These are phyloP conservation scores for Pachypanchax playfairii DNA, from an alignment of 2,113 vertebrate genomes.

Conservation along the genomic window DNA sequence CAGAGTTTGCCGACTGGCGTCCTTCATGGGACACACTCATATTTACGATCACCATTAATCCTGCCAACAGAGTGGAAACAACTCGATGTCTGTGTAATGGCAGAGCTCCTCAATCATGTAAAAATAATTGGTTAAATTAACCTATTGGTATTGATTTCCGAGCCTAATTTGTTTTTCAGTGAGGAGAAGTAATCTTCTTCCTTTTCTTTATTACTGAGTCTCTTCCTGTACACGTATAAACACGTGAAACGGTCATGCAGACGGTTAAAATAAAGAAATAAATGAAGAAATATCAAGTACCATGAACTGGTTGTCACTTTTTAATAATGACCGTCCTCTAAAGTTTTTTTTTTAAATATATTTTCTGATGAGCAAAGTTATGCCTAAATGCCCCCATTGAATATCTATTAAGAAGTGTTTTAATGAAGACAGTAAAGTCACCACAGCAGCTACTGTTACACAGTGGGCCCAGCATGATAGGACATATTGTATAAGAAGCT, in stretches of 20 bases:
- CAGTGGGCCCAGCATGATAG: constrained; percentile 48
- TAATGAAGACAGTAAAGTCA: not conserved
- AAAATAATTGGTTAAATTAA: constrained; percentile 39
- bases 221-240: not conserved
- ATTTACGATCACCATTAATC: constrained; percentile 63
- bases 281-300: no score
- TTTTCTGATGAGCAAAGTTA: not conserved
- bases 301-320: not conserved
- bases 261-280: not conserved
- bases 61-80: constrained; percentile 48
- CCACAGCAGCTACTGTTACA: not conserved
- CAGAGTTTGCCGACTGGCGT: constrained; percentile 57
- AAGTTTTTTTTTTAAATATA: no score
- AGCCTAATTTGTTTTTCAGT: constrained; percentile 15
- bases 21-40: constrained; percentile 62
- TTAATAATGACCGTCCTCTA: no score
- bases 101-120: constrained; percentile 27
- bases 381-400: not conserved
- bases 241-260: not conserved
- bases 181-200: constrained; percentile 10
- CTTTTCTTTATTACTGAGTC: not conserved
- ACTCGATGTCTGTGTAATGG: constrained; percentile 24
- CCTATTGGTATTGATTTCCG: constrained; percentile 24
- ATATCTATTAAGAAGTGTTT: not conserved
- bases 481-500: constrained; percentile 73